Base-by-base conservation (phyloP, 1,140 invertebrate genomes). In the Laodelphax striatellus region DNA sequence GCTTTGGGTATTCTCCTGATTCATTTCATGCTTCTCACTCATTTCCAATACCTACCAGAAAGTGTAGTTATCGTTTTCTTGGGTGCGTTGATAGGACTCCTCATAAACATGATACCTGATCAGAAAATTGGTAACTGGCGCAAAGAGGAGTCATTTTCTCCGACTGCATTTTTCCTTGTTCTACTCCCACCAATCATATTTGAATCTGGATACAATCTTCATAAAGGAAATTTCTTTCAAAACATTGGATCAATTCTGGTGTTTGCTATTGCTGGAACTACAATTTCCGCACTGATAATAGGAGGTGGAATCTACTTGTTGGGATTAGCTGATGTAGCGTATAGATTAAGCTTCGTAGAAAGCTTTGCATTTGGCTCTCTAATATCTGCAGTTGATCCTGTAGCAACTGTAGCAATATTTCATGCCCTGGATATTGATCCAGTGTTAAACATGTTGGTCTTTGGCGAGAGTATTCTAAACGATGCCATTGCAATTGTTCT, bases 201-300 rank as follows among this genome's bases (percentile, higher is more conserved):
- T 80, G 96, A 99, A 76, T 97, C 94, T 5, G 96, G 96, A 5
- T 98, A 98, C 71, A 98, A 98, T 82, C 80, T 98, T 52, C 95
- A 98, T 69, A 98, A 98, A 75, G 94, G 95, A 55, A 98, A 98
- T 70, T 99, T 98, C 70, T 98, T 98, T 72, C 94, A 97, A 77
- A 98, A 97, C 70, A 95, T 98, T 71, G 94, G 93, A 22, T 94
- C 88, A 6, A 90, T 91, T 64, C 72, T 98, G 62, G 85, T 98
- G 0, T 98, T 98, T 83, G 95, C 96, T 1, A 95, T 98, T 65
- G 81, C 97, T 69, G 96, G 96, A 0, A 99, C 96, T 17, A 84
- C 90, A 0, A 96, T 98, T 65, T 97, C 94, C 17, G 95, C 96
- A 13, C 83, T 95, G 68, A 84, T 93, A 13, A 92, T 95, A 67